Evolutionary conservation across 2,797 vertebrate species (phyloP), one percentile per base, ranked within the genome.

Genomic region (Zenarchopterus dispar): DNA sequence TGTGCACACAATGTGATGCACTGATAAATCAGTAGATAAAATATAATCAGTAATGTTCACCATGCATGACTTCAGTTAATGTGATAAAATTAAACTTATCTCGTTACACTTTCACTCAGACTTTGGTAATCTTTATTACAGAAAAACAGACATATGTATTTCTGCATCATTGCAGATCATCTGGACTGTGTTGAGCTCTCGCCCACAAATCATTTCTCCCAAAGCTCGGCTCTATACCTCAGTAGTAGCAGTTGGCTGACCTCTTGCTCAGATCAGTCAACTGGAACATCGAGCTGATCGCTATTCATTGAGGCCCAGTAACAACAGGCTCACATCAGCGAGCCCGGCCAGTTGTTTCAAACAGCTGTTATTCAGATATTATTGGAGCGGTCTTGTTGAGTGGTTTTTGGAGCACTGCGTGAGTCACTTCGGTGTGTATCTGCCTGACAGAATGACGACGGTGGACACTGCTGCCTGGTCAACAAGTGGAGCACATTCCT

Each of bases 401-500:
- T 43, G 50, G 42, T 67, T 53, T 31, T 44, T 62, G 31, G 46
- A 58, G 23, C 23, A 23, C 44, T 57, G 19, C 46, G 36, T 68
- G 63, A 15, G 13, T 39, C 11, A 39, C 69, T 56, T 47, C 9
- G 51, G 60, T 59, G 15, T 56, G 26, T 65, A 33, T 69, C 39
- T 67, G 78, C 39, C 0, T 70, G 67, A 16, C 92, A 98, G 98
- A 99, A 99, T 0, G 98, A 99, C 0, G 97, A 99, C 0, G 98
- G 98, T 0, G 97, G 98, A 64, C 98, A 98, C 89, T 99, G 98
- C 89, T 99, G 97, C 76, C 93, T 99, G 62, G 98, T 99, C 62
- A 99, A 98, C 87, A 99, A 99, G 82, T 99, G 98, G 98, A 99
- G 98, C 91, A 98, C 97, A 0, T 99, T 99, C 84, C 93, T 99